Conservation (phyloP, 1,140 invertebrate species). For the Sweltsa coloradensis region DNA sequence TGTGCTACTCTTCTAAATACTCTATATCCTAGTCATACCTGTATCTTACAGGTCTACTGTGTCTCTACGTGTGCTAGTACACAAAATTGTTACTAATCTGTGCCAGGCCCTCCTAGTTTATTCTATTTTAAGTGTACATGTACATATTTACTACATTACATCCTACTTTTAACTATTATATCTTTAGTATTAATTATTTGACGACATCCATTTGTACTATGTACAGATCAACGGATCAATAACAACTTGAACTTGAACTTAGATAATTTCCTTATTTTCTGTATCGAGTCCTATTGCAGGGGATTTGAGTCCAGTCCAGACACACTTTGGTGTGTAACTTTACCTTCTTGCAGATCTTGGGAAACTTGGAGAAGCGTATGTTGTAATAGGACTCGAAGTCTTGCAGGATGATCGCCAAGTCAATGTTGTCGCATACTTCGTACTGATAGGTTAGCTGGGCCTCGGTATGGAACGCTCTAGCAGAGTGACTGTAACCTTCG, state of each 20-base stretch:
- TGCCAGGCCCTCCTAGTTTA: no score
- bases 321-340: conserved; percentile 16
- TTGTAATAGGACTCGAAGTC: conserved; percentile 82
- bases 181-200: neutral
- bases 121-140: no score
- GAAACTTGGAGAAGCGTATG: conserved; percentile 73
- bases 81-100: no score
- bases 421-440: conserved; percentile 82
- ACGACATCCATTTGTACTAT: no score
- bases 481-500: conserved; percentile 50
- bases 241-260: neutral
- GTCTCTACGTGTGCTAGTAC: no score
- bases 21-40: no score
- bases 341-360: conserved; percentile 55
- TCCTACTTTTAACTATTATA: no score
- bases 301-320: neutral
- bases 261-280: neutral
- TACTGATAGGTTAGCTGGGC: conserved; percentile 53
- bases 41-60: no score
- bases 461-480: conserved; percentile 48
- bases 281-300: neutral
- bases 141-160: no score
- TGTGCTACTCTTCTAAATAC: no score
- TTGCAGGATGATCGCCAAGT: conserved; percentile 72
- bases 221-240: no score